phyloP scores from a whole-genome alignment of 2,113 vertebrate species.

The Climacteris rufus region DNA sequence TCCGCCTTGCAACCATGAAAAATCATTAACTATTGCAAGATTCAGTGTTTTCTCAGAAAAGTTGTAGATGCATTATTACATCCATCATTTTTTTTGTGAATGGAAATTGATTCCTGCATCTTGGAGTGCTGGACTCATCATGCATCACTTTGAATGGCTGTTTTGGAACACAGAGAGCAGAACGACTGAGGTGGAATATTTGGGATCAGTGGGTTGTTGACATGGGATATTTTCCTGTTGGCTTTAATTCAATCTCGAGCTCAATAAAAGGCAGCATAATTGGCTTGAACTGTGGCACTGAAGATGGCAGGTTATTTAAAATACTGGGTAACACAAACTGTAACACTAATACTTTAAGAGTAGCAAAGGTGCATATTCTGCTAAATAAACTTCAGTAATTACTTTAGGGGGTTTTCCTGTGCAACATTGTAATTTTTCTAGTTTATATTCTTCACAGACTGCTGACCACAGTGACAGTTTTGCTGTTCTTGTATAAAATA shows the following conservation, averaged over 20 bases:
- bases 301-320: conserved; percentile 19
- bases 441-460: conserved; percentile 56
- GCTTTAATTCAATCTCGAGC: neutral
- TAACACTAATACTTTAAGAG: conserved; percentile 34
- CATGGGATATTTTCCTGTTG: neutral
- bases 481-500: conserved; percentile 64
- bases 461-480: conserved; percentile 69
- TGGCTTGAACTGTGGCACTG: neutral
- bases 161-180: neutral
- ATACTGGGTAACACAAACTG: neutral
- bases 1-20: neutral
- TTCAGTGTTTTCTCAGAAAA: neutral
- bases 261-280: neutral
- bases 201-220: neutral
- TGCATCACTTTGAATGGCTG: neutral
- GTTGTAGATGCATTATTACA: neutral
- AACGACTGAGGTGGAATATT: neutral
- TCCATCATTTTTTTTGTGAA: neutral
- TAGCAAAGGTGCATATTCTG: conserved; percentile 50
- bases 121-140: fast-evolving
- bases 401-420: conserved; percentile 63
- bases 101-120: neutral
- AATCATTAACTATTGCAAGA: neutral
- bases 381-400: conserved; percentile 58
- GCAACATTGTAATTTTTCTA: conserved; percentile 56